phyloP scores from a whole-genome alignment of 2,888 invertebrate species.

The Alloplasta piceator region DNA sequence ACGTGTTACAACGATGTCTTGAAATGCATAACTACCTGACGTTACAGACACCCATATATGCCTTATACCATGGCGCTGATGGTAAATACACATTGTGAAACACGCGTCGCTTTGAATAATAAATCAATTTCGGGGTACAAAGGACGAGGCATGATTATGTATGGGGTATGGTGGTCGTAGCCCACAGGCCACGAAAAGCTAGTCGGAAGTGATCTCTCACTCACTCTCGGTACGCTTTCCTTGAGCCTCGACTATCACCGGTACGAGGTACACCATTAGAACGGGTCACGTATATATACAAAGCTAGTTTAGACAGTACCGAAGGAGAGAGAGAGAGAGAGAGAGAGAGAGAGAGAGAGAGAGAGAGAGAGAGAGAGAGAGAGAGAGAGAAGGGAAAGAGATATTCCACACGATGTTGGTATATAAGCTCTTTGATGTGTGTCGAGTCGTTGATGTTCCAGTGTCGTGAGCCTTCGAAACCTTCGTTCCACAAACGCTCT shows the following conservation, averaged over 20 bases:
- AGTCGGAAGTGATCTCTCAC: conserved; percentile 33
- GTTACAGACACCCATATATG: conserved; percentile 12
- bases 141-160: conserved; percentile 82
- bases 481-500: too few species aligned
- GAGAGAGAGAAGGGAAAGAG: background rate
- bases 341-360: background rate
- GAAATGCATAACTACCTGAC: conserved; percentile 43
- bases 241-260: conserved; percentile 66
- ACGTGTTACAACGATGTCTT: conserved; percentile 34
- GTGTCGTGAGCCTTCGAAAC: conserved; percentile 70
- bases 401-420: background rate
- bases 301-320: conserved; percentile 36
- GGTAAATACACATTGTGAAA: conserved; percentile 83
- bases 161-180: conserved; percentile 78
- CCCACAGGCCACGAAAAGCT: conserved; percentile 62
- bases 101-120: conserved; percentile 83
- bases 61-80: conserved; percentile 61
- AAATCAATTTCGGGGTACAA: conserved; percentile 83
- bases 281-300: conserved; percentile 43
- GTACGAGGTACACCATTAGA: conserved; percentile 63
- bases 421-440: conserved; percentile 82
- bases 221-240: conserved; percentile 10
- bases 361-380: background rate
- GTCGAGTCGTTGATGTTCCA: conserved; percentile 78
- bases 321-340: background rate